These are phyloP conservation scores for Dromiciops gliroides DNA, from an alignment of 2,113 vertebrate genomes.

Conservation along the genomic window DNA sequence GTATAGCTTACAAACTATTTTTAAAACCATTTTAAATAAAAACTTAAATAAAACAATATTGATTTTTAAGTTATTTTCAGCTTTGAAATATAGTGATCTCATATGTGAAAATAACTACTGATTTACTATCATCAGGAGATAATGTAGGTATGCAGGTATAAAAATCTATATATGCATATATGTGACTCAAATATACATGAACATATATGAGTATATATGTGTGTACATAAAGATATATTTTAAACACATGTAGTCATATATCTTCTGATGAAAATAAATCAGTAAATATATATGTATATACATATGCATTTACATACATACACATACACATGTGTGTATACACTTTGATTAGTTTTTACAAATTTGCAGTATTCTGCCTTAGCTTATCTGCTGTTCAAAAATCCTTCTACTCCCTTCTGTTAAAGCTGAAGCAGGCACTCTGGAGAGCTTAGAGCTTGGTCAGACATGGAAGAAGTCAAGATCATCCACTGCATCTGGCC, in stretches of 20 bases:
- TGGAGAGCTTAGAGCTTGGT: neutral
- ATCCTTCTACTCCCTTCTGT: neutral
- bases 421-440: neutral
- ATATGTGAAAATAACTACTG: neutral
- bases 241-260: too few relatives aligned
- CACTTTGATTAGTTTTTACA: neutral
- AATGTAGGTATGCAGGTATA: too few relatives aligned
- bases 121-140: too few relatives aligned
- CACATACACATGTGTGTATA: neutral
- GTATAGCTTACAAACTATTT: neutral
- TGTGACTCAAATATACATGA: too few relatives aligned
- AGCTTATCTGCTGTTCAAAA: neutral
- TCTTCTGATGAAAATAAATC: too few relatives aligned
- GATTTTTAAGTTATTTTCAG: neutral
- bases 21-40: neutral
- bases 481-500: neutral
- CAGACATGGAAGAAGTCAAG: neutral
- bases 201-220: too few relatives aligned
- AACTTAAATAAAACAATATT: neutral
- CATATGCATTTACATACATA: neutral
- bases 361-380: neutral
- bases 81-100: neutral
- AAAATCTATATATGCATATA: too few relatives aligned
- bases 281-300: too few relatives aligned
- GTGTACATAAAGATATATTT: too few relatives aligned